These are phyloP conservation scores for Gryllus bimaculatus DNA, from an alignment of 1,140 invertebrate genomes.

Conservation along the genomic window DNA sequence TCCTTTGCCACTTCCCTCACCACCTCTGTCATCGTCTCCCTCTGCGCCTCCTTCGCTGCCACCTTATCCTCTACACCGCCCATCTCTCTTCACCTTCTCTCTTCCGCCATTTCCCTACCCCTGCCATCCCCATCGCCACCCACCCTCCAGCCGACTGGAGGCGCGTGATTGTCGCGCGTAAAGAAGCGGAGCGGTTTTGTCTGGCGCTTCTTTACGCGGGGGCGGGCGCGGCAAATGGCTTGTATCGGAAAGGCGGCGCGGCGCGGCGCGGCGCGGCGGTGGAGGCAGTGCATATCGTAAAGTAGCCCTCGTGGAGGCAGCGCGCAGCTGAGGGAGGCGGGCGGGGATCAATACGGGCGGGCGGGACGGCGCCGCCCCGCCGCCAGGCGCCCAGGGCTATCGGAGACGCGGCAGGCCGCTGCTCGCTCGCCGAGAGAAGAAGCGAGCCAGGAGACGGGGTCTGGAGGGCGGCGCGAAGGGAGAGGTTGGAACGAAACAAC, in stretches of 20 bases:
- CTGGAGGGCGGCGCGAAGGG: too few relatives aligned
- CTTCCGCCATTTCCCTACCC: not conserved
- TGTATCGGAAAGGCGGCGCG: not conserved
- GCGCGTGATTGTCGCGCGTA: conserved; percentile 2
- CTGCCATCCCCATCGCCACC: not conserved
- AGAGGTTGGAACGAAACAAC: not conserved
- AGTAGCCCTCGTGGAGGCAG: not conserved
- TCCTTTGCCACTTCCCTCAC: too few relatives aligned
- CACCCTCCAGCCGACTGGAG: too few relatives aligned
- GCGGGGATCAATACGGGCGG: not conserved
- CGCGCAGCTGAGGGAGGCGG: too few relatives aligned
- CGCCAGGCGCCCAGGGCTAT: not conserved
- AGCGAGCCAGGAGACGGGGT: too few relatives aligned
- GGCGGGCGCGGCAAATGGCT: not conserved
- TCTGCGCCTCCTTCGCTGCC: too few relatives aligned
- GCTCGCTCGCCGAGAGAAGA: too few relatives aligned
- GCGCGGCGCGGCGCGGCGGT: too few relatives aligned
- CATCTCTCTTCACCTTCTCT: too few relatives aligned
- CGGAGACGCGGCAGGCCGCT: not conserved
- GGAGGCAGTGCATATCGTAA: not conserved
- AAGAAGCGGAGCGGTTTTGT: not conserved
- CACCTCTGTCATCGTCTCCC: too few relatives aligned
- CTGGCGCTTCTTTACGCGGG: not conserved
- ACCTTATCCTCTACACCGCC: too few relatives aligned
- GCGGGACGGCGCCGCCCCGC: too few relatives aligned